Percentiles rank a stretch among this genome's conserved stretches.
These are phyloP conservation scores for Neolamprologus variostigma DNA, from an alignment of 2,113 vertebrate genomes.

Conservation along the genomic window DNA sequence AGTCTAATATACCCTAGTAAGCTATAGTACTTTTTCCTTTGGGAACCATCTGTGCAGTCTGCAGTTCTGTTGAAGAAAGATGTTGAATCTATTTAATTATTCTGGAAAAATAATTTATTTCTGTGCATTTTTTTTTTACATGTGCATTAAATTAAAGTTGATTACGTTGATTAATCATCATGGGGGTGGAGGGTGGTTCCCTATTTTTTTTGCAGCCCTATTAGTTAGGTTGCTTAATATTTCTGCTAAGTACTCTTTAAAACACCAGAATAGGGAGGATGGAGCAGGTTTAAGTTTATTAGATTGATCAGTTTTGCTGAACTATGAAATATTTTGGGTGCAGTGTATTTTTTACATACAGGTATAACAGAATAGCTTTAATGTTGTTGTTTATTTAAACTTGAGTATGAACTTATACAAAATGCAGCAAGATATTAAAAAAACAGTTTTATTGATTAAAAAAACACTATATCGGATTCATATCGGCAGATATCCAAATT, in stretches of 20 bases:
- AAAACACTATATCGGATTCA: rapidly evolving
- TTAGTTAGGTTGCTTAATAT: rapidly evolving
- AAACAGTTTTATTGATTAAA: background rate
- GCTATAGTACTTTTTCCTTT: rapidly evolving
- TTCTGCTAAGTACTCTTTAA: background rate
- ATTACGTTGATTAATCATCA: rapidly evolving
- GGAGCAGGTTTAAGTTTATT: rapidly evolving
- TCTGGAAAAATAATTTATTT: rapidly evolving
- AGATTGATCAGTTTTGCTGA: background rate
- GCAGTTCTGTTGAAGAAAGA: rapidly evolving
- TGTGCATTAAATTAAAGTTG: rapidly evolving
- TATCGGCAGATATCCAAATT: background rate
- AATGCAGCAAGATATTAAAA: background rate
- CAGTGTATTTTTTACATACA: rapidly evolving
- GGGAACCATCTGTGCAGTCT: no score
- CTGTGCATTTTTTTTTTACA: background rate
- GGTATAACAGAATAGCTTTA: rapidly evolving
- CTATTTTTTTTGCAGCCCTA: rapidly evolving
- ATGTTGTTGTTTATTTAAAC: rapidly evolving
- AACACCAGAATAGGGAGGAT: rapidly evolving
- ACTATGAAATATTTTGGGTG: background rate
- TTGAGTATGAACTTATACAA: rapidly evolving
- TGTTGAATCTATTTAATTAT: rapidly evolving
- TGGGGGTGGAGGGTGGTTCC: rapidly evolving
- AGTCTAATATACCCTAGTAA: no score